Evolutionary conservation across 2,888 invertebrate genomes (phyloP).

Genomic region (Leptinotarsa haldemani): DNA sequence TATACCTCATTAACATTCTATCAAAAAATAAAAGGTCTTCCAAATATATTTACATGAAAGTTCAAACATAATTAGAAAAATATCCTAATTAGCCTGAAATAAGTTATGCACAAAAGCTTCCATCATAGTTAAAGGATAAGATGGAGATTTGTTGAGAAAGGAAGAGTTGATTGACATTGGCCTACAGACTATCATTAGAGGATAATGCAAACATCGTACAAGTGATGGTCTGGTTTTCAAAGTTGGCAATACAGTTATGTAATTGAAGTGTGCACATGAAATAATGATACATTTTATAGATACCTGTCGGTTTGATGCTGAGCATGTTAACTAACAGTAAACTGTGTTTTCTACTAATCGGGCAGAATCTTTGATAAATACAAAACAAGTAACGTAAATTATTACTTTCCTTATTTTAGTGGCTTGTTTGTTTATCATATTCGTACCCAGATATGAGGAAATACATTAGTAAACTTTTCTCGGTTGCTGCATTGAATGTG

Average conservation of each 20-base stretch:
- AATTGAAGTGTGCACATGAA: conserved; percentile 37
- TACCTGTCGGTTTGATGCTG: conserved; percentile 29
- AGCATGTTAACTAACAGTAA: conserved; percentile 31
- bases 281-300: conserved; percentile 43
- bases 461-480: too few species aligned
- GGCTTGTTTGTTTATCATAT: background rate
- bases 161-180: background rate
- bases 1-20: too few species aligned
- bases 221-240: conserved; percentile 28
- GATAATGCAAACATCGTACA: conserved; percentile 3
- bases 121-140: background rate
- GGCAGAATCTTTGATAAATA: background rate
- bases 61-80: background rate
- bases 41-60: background rate
- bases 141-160: too few species aligned
- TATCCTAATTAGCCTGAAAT: too few species aligned
- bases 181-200: background rate
- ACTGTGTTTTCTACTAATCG: conserved; percentile 24
- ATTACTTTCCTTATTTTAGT: conserved; percentile 28
- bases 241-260: conserved; percentile 39
- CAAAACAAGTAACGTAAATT: background rate
- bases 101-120: too few species aligned
- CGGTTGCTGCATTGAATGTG: too few species aligned
- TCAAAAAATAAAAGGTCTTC: too few species aligned
- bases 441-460: background rate